A percentile compares a stretch with the other conserved stretches of the same genome.
These are phyloP conservation scores for Athrips mouffetella DNA, from an alignment of 2,888 invertebrate species.

Conservation along the genomic window DNA sequence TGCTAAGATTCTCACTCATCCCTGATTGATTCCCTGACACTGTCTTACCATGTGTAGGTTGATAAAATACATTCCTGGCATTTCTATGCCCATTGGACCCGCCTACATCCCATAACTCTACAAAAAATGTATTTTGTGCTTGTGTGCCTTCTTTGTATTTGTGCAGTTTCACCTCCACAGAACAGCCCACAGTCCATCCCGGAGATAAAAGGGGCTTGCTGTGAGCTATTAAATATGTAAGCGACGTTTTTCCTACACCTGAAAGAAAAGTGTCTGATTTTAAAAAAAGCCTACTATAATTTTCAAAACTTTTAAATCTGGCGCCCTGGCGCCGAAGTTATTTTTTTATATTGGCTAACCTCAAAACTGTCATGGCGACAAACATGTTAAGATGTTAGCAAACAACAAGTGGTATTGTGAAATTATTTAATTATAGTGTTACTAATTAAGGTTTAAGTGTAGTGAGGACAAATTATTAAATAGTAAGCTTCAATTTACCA, in stretches of 20 bases:
- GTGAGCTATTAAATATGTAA: slow-evolving; percentile 94
- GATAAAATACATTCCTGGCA: slow-evolving; percentile 95
- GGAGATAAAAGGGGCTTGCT: slow-evolving; percentile 91
- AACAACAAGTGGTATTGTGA: slow-evolving; percentile 38
- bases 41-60: slow-evolving; percentile 91
- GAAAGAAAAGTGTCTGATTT: slow-evolving; percentile 43
- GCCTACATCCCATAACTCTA: slow-evolving; percentile 98
- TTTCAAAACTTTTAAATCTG: too few species aligned
- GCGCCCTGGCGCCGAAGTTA: too few species aligned
- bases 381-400: slow-evolving; percentile 45
- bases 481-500: slow-evolving; percentile 73
- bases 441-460: slow-evolving; percentile 22
- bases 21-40: too few species aligned
- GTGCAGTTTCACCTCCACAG: slow-evolving; percentile 96
- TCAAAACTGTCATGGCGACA: slow-evolving; percentile 58
- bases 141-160: slow-evolving; percentile 96
- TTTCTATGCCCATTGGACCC: slow-evolving; percentile 96
- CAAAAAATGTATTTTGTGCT: slow-evolving; percentile 92
- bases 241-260: slow-evolving; percentile 98
- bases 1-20: too few species aligned
- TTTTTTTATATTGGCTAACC: slow-evolving; percentile 45
- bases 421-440: slow-evolving; percentile 24
- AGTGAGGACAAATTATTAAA: slow-evolving; percentile 34
- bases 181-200: slow-evolving; percentile 97
- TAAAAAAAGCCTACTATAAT: too few species aligned